A percentile compares a stretch with the other conserved stretches of the same genome.
phyloP scores from a whole-genome alignment of 2,888 invertebrate genomes.

The Agelastica alni region DNA sequence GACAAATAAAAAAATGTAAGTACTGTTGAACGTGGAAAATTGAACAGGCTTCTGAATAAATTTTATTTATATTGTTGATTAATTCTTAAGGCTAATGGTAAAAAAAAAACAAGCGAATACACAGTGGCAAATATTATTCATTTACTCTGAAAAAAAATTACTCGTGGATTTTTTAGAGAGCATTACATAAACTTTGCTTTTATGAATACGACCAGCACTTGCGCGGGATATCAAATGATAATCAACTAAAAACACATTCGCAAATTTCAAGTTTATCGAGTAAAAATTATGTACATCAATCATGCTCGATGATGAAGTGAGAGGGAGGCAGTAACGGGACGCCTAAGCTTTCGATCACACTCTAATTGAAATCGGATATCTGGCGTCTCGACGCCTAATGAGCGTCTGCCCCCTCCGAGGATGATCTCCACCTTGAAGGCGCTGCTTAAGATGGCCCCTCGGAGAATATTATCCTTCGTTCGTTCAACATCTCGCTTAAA shows the following conservation, averaged over 20 bases:
- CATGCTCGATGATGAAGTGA: slow-evolving; percentile 52
- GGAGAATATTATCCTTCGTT: slow-evolving; percentile 51
- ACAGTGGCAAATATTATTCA: too few species aligned
- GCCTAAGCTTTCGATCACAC: slow-evolving; percentile 54
- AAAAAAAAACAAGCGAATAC: too few species aligned
- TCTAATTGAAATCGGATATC: slow-evolving; percentile 57
- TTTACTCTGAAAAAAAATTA: too few species aligned
- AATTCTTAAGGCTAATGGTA: too few species aligned
- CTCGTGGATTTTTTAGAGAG: too few species aligned
- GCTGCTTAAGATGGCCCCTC: slow-evolving; percentile 49
- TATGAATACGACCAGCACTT: background rate
- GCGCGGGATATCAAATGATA: too few species aligned
- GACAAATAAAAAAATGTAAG: too few species aligned
- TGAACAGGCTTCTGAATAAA: too few species aligned
- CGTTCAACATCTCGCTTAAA: slow-evolving; percentile 46
- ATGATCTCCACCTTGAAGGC: slow-evolving; percentile 39
- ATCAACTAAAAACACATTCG: too few species aligned
- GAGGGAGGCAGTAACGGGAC: slow-evolving; percentile 53
- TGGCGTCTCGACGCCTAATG: slow-evolving; percentile 46
- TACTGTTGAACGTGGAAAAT: too few species aligned
- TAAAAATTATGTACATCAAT: slow-evolving; percentile 49
- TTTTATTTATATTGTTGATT: too few species aligned
- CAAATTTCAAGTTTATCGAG: background rate
- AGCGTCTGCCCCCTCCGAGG: slow-evolving; percentile 45
- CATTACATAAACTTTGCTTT: too few species aligned